phyloP scores from a whole-genome alignment of 1,140 invertebrate genomes.

The Drosophila lini region DNA sequence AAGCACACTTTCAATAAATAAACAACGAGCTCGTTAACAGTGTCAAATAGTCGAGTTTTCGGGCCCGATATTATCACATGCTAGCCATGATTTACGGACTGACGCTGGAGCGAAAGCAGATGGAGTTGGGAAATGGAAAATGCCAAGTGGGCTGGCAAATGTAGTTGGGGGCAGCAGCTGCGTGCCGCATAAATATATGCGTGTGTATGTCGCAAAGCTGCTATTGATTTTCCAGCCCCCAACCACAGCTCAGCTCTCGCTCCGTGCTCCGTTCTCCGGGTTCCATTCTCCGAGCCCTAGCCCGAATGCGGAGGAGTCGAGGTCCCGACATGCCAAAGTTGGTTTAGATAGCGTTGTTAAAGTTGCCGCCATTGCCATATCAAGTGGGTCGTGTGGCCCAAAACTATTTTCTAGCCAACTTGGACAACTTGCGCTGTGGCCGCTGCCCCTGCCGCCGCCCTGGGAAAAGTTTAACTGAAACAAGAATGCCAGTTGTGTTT shows the following conservation, averaged over 20 bases:
- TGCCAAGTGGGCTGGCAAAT: neutral
- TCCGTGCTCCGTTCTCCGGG: neutral
- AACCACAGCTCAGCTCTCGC: neutral
- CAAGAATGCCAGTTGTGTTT: conserved; percentile 29
- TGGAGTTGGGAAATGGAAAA: conserved; percentile 19
- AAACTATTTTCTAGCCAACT: conserved; percentile 51
- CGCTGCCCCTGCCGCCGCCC: neutral
- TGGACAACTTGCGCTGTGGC: conserved; percentile 26
- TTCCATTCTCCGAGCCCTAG: neutral
- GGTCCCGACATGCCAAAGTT: conserved; percentile 62
- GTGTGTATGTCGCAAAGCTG: conserved; percentile 31
- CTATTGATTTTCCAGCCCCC: conserved; percentile 65
- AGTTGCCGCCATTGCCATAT: conserved; percentile 50
- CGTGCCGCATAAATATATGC: conserved; percentile 53
- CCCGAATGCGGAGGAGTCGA: conserved; percentile 26
- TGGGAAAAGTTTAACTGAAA: conserved; percentile 55
- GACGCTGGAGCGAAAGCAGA: conserved; percentile 13
- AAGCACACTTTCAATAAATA: conserved; percentile 13
- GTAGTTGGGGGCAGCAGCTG: conserved; percentile 34
- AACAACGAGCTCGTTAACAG: conserved; percentile 12
- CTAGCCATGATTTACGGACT: conserved; percentile 36
- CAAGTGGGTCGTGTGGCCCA: conserved; percentile 23
- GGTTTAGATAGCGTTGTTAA: conserved; percentile 62
- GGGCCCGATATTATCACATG: conserved; percentile 38
- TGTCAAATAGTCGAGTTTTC: conserved; percentile 41